Evolutionary conservation across 2,113 vertebrate genomes (phyloP), one percentile per base, ranked within the genome.

Genomic region (Oreochromis aureus): DNA sequence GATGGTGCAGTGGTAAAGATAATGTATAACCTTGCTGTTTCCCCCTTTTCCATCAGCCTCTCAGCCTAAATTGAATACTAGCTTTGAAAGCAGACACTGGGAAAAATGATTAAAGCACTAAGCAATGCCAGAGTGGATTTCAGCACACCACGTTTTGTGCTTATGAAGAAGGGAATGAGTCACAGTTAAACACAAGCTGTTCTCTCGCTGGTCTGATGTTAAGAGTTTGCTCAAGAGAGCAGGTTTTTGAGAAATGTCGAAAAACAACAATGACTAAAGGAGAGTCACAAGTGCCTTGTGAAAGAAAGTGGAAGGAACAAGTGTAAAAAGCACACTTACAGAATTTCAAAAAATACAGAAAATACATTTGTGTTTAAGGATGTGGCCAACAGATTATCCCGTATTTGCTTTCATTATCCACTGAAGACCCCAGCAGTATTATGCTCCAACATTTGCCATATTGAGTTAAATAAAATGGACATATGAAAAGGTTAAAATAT

Each of bases 161-260:
- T 73, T 83, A 85, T 56, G 80, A 93, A 91, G 88, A 94, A 84
- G 58, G 16, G 90, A 92, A 84, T 95, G 95, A 95, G 88, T 94
- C 94, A 95, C 82, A 9, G 55, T 84, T 83, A 80, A 89, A 91
- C 86, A 87, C 93, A 92, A 94, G 89, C 91, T 92, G 95, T 89
- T 93, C 89, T 92, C 84, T 82, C 91, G 82, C 81, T 32, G 34
- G 53, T 89, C 83, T 92, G 85, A 81, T 83, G 91, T 69, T 55
- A 59, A 71, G 61, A 80, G 58, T 84, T 89, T 82, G 55, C 80
- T 83, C 39, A 61, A 87, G 80, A 89, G 58, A 85, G 63, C 11
- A 3, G 39, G 54, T 10, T 87, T 53, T 83, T 15, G n/a, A 83
- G 54, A 80, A 84, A 69, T 54, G 48, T 32, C 0, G 7, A 91